Evolutionary conservation across 2,113 vertebrate genomes (phyloP).

Genomic region (Paratilapia polleni): DNA sequence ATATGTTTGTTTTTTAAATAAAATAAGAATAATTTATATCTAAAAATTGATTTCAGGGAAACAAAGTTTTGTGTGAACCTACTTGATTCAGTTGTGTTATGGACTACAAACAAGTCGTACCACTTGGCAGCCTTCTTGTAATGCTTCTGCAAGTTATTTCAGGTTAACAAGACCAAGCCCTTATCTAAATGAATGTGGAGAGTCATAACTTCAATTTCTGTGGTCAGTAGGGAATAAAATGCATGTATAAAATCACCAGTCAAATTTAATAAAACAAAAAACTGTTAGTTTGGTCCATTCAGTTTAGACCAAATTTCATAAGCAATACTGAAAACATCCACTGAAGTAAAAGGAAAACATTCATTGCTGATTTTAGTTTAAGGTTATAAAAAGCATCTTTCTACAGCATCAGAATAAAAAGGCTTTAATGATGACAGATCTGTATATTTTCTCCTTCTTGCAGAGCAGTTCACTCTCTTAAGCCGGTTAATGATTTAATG

Average conservation of each 20-base stretch:
- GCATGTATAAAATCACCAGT: neutral
- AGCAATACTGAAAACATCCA: too few species aligned
- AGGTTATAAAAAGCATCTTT: neutral
- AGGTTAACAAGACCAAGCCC: neutral
- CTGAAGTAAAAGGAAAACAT: too few species aligned
- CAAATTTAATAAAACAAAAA: neutral
- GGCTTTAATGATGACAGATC: neutral
- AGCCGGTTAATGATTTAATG: neutral
- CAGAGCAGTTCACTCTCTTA: neutral
- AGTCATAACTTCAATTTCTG: neutral
- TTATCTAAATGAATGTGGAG: neutral
- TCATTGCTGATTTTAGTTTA: neutral
- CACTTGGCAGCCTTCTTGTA: too few species aligned
- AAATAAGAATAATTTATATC: neutral
- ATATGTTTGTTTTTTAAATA: neutral
- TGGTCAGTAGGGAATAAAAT: neutral
- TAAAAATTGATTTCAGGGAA: neutral
- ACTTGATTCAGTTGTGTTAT: too few species aligned
- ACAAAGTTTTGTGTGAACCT: too few species aligned
- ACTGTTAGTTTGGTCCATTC: neutral
- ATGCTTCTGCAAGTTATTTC: neutral
- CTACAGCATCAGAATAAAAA: neutral
- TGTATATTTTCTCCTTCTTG: neutral
- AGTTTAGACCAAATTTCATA: too few species aligned
- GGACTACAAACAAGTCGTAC: too few species aligned